These are phyloP conservation scores for Gorsachius magnificus DNA, from an alignment of 2,797 vertebrate genomes.

Conservation along the genomic window DNA sequence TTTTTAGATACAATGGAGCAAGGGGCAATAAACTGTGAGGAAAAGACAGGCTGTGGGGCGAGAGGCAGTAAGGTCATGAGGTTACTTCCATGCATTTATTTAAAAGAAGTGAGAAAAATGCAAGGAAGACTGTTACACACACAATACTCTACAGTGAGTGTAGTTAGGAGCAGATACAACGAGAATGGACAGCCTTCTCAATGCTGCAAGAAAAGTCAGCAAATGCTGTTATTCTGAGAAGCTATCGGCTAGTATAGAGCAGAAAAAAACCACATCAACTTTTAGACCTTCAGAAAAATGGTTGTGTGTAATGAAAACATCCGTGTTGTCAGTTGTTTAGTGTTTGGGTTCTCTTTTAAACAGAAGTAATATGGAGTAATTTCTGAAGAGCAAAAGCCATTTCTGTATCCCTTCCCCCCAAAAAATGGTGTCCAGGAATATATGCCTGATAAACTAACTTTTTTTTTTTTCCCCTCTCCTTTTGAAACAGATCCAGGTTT, in stretches of 20 bases:
- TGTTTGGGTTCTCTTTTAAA: not conserved
- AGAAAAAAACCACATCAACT: not conserved
- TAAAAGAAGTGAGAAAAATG: not conserved
- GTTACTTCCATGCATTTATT: not conserved
- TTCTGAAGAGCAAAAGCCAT: not conserved
- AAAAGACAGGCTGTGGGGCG: not conserved
- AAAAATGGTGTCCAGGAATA: not conserved
- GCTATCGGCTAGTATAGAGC: not conserved
- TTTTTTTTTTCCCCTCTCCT: not conserved
- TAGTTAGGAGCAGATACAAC: not conserved
- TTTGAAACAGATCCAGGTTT: not conserved
- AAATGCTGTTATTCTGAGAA: not conserved
- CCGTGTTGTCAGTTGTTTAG: not conserved
- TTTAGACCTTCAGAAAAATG: not conserved
- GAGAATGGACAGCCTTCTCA: not conserved
- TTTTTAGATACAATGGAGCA: not conserved
- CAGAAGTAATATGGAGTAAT: not conserved
- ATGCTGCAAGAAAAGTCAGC: not conserved
- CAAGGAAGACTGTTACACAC: not conserved
- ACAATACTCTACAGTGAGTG: not conserved
- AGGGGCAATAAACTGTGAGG: not conserved
- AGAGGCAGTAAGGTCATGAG: not conserved
- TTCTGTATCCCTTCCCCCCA: not conserved
- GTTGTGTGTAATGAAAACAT: not conserved
- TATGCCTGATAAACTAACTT: not conserved